These are phyloP conservation scores for Musca vetustissima DNA, from an alignment of 1,140 invertebrate genomes.

Conservation along the genomic window DNA sequence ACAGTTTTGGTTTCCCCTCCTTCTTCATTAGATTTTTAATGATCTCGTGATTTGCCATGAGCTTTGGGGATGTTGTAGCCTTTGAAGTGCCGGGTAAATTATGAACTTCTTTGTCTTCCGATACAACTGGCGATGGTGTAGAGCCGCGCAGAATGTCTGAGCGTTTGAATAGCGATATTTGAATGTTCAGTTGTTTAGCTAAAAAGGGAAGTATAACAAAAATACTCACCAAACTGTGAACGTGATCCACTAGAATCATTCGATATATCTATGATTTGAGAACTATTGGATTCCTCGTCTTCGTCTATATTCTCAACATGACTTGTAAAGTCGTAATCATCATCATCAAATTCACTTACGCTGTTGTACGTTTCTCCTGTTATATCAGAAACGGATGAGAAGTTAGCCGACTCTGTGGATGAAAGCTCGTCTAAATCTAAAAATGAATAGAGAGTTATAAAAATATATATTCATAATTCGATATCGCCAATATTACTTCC, in stretches of 20 bases:
- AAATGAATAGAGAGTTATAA: neutral
- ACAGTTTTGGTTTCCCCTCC: neutral
- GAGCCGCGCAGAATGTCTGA: conserved; percentile 10
- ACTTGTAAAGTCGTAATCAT: conserved; percentile 11
- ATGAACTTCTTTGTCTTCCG: neutral
- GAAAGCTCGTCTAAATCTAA: conserved; percentile 25
- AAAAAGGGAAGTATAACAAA: too few species aligned
- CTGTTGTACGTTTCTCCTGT: conserved; percentile 25
- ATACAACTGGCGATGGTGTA: conserved; percentile 14
- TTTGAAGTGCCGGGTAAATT: neutral
- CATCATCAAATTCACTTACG: conserved; percentile 24
- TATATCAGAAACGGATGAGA: conserved; percentile 21
- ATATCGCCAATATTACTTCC: neutral
- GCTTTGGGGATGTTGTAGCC: too few species aligned
- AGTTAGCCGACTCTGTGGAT: conserved; percentile 14
- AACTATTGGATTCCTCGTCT: neutral
- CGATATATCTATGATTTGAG: conserved; percentile 20
- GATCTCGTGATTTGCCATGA: neutral
- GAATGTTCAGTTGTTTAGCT: too few species aligned
- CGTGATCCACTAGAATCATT: conserved; percentile 21
- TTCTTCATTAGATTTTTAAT: neutral
- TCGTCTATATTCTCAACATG: neutral
- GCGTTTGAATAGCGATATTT: too few species aligned
- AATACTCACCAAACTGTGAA: conserved; percentile 2
- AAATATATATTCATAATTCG: too few species aligned